phyloP scores from a whole-genome alignment of 2,888 invertebrate species.

The Epinotia brunnichana region DNA sequence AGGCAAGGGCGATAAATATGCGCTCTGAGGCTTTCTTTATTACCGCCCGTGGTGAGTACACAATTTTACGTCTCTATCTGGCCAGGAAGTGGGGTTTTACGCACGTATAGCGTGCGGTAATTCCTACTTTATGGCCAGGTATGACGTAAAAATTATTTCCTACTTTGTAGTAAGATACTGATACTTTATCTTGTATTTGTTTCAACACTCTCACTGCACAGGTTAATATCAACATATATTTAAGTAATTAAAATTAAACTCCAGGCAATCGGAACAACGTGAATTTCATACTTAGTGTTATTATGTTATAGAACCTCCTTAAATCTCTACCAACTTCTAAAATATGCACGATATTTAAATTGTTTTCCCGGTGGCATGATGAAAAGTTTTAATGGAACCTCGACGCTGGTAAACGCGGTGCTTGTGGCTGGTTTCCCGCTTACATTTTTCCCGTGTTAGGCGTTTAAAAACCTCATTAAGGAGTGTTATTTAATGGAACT shows the following conservation, averaged over 20 bases:
- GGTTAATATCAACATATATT: neutral
- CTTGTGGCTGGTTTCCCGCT: conserved; percentile 11
- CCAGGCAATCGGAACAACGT: neutral
- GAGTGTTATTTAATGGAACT: conserved; percentile 45
- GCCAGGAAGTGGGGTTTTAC: no score
- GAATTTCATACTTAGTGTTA: neutral
- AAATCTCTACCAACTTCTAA: neutral
- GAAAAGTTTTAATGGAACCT: conserved; percentile 30
- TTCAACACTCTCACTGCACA: neutral
- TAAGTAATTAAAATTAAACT: neutral
- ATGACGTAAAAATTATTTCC: neutral
- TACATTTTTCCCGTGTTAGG: conserved; percentile 36
- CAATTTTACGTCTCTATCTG: no score
- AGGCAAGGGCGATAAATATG: no score
- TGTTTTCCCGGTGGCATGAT: conserved; percentile 21
- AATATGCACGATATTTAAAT: conserved; percentile 17
- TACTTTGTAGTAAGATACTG: neutral
- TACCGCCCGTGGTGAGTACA: no score
- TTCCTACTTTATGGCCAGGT: no score
- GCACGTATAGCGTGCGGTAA: no score
- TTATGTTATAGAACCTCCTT: neutral
- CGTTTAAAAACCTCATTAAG: conserved; percentile 45
- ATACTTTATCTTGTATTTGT: neutral
- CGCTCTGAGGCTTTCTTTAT: no score
- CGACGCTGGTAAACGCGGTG: conserved; percentile 6